A percentile compares a stretch with the other conserved stretches of the same genome.
phyloP scores from a whole-genome alignment of 2,797 vertebrate genomes.

The Nothura maculosa region DNA sequence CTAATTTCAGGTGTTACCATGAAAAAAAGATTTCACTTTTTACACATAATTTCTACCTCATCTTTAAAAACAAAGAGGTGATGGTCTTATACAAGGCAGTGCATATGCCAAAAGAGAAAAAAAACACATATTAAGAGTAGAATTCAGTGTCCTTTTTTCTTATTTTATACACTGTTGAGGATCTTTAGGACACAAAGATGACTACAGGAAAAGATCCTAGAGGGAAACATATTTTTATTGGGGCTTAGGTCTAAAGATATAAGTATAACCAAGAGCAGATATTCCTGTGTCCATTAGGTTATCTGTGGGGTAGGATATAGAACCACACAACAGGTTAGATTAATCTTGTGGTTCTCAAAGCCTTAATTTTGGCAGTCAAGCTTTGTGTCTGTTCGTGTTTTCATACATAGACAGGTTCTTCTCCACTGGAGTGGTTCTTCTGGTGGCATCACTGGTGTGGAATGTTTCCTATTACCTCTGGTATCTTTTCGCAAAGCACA shows the following conservation, averaged over 20 bases:
- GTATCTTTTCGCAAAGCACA: not conserved
- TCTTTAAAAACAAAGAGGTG: not conserved
- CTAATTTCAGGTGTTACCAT: not conserved
- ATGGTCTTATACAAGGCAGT: not conserved
- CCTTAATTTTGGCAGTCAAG: not conserved
- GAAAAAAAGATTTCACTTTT: not conserved
- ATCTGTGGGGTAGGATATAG: not conserved
- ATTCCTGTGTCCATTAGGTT: not conserved
- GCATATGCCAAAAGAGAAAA: not conserved
- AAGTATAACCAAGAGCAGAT: not conserved
- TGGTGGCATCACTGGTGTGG: not conserved
- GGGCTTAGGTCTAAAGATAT: not conserved
- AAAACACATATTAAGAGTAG: not conserved
- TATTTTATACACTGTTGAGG: not conserved
- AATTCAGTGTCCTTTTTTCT: not conserved
- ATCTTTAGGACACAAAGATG: not conserved
- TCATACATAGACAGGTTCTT: not conserved
- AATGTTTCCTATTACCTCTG: not conserved
- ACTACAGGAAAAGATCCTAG: not conserved
- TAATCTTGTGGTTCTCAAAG: not conserved
- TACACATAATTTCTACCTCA: not conserved
- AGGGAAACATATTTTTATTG: not conserved
- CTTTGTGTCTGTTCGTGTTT: not conserved
- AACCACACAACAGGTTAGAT: rapidly evolving
- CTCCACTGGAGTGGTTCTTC: not conserved